Evolutionary conservation across 1,140 invertebrate genomes (phyloP).

Genomic region (Sminthurinus signatus): DNA sequence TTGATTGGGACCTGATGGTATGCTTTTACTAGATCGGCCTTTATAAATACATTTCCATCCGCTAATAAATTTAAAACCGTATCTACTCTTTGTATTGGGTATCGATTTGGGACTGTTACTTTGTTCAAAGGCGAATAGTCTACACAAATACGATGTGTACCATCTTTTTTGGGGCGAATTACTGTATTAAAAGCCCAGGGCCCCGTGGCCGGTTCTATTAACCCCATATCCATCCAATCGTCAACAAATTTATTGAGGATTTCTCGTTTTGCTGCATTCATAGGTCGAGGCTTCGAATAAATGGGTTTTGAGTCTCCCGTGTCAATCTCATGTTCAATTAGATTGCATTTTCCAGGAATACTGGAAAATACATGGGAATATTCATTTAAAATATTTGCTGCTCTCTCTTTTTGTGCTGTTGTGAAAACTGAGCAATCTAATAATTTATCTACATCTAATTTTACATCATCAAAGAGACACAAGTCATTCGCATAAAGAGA

Average conservation of each 20-base stretch:
- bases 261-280: constrained; percentile 21
- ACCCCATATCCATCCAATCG: constrained; percentile 26
- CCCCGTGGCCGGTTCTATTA: constrained; percentile 43
- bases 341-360: constrained; percentile 13
- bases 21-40: too few relatives aligned
- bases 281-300: neutral
- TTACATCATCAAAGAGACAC: too few relatives aligned
- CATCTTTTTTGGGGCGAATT: constrained; percentile 47
- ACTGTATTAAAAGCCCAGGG: constrained; percentile 49
- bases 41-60: too few relatives aligned
- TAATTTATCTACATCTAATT: neutral
- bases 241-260: constrained; percentile 20
- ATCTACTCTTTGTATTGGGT: constrained; percentile 43
- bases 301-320: constrained; percentile 16
- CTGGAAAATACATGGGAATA: constrained; percentile 10
- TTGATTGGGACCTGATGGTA: too few relatives aligned
- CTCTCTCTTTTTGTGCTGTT: neutral
- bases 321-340: constrained; percentile 19
- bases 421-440: neutral
- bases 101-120: constrained; percentile 45
- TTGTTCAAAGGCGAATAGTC: constrained; percentile 49
- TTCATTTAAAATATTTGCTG: neutral
- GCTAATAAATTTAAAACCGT: too few relatives aligned
- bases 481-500: too few relatives aligned
- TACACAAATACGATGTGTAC: constrained; percentile 45